A percentile compares a stretch with the other conserved stretches of the same genome.
Evolutionary conservation across 2,797 vertebrate genomes (phyloP).

Genomic region (Microtus californicus): DNA sequence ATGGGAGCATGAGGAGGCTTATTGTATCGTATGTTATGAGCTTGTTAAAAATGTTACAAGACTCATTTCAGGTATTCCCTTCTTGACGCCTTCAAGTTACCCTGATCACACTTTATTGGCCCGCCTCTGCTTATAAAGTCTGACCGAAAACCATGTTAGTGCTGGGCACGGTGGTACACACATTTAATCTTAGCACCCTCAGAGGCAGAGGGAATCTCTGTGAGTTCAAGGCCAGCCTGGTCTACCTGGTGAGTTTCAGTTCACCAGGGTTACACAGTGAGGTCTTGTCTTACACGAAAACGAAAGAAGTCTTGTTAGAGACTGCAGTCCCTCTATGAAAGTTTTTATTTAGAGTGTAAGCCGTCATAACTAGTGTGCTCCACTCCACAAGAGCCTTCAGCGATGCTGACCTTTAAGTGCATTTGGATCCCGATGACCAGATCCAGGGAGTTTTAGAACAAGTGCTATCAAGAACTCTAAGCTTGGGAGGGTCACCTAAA

Average conservation of each 20-base stretch:
- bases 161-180: neutral
- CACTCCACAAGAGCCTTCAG: neutral
- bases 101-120: neutral
- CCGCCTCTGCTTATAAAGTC: conserved; percentile 3
- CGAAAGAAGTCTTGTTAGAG: neutral
- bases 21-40: neutral
- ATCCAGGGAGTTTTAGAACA: neutral
- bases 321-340: neutral
- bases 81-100: conserved; percentile 16
- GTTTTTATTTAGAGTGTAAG: neutral
- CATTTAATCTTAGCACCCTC: neutral
- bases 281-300: neutral
- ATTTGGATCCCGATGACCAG: neutral
- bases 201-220: neutral
- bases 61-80: neutral
- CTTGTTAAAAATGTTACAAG: neutral
- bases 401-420: neutral
- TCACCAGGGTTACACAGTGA: neutral
- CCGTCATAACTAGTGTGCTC: neutral
- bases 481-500: neutral
- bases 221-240: neutral
- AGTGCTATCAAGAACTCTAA: neutral
- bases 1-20: neutral
- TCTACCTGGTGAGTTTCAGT: neutral
- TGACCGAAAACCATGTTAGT: neutral